Evolutionary conservation across 2,797 vertebrate genomes (phyloP).

Genomic region (Allobates femoralis): DNA sequence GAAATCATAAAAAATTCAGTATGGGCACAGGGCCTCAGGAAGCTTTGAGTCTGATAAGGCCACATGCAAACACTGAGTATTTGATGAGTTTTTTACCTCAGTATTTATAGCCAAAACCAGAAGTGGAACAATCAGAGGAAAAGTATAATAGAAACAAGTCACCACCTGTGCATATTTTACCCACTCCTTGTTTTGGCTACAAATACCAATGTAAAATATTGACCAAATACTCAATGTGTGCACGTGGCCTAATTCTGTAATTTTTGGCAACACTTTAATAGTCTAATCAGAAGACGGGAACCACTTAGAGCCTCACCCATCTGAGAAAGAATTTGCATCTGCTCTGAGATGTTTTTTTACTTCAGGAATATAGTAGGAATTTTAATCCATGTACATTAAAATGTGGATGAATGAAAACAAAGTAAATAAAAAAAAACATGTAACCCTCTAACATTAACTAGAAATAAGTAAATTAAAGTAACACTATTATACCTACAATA

Average conservation of each 20-base stretch:
- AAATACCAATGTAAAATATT: no score
- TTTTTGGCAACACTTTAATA: slow-evolving; percentile 54
- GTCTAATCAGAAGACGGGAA: slow-evolving; percentile 59
- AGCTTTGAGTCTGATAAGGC: no score
- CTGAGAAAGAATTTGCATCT: slow-evolving; percentile 56
- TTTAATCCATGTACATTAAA: slow-evolving; percentile 45
- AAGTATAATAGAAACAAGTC: no score
- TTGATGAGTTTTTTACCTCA: no score
- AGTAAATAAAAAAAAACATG: background rate
- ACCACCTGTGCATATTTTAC: no score
- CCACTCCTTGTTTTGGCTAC: no score
- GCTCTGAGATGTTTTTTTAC: slow-evolving; percentile 15
- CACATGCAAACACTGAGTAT: no score
- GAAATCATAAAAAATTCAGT: no score
- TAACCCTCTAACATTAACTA: background rate
- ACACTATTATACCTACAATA: background rate
- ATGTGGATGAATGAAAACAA: slow-evolving; percentile 25
- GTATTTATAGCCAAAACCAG: no score
- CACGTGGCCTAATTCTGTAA: slow-evolving; percentile 56
- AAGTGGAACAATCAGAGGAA: no score
- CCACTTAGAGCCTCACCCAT: slow-evolving; percentile 56
- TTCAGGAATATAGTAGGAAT: slow-evolving; percentile 39
- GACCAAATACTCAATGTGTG: no score
- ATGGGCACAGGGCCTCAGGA: no score
- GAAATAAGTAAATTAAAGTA: background rate